These are phyloP conservation scores for Nixonia krombeini DNA, from an alignment of 1,140 invertebrate species.

Conservation along the genomic window DNA sequence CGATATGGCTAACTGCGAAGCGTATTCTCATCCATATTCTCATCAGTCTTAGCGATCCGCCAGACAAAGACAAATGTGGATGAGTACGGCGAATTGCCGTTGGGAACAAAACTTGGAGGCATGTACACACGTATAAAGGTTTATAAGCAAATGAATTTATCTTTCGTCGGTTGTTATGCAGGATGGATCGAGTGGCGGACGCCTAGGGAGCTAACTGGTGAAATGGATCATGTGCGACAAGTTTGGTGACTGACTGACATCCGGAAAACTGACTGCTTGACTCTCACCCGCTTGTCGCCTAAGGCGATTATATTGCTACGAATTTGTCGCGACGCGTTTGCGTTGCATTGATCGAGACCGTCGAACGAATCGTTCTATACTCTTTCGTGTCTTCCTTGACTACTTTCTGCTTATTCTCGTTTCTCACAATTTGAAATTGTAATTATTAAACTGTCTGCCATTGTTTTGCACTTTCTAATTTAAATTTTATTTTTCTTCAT, in stretches of 20 bases:
- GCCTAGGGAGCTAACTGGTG: constrained; percentile 40
- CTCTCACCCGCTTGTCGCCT: background rate
- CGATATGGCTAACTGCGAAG: background rate
- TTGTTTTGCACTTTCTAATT: no score
- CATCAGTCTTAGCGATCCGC: no score
- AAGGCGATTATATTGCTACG: constrained; percentile 10
- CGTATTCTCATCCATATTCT: background rate
- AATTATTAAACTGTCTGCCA: no score
- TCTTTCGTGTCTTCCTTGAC: no score
- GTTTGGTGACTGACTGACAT: constrained; percentile 19
- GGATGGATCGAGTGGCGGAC: constrained; percentile 16
- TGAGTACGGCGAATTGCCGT: constrained; percentile 17
- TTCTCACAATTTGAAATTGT: no score
- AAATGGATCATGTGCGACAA: constrained; percentile 28
- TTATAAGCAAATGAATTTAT: constrained; percentile 62
- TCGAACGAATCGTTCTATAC: no score
- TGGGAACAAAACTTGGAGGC: constrained; percentile 21
- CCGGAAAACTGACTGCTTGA: background rate
- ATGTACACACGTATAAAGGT: constrained; percentile 34
- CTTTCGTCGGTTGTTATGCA: constrained; percentile 32
- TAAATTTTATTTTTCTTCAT: no score
- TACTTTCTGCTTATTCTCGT: no score
- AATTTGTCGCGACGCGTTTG: no score
- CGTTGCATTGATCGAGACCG: no score
- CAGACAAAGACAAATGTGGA: no score